Base-by-base conservation (phyloP, 2,113 vertebrate species). In the Atlantisia rogersi region DNA sequence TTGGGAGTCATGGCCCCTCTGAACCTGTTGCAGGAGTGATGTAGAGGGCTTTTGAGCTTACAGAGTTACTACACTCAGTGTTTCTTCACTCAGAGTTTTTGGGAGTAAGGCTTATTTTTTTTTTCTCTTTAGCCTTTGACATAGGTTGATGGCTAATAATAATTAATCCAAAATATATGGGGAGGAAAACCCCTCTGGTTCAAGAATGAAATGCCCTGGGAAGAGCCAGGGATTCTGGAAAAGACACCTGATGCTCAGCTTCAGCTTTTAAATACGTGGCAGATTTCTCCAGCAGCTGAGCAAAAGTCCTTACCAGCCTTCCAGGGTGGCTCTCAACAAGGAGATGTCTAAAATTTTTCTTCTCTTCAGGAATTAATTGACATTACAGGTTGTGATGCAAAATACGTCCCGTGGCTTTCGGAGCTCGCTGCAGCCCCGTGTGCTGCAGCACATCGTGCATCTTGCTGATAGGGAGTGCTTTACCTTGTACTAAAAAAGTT, bases 401-500 rank as follows among this genome's bases (percentile, higher is more conserved):
- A 10, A 20, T 31, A 6, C 22, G 50, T 39, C 19, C 59, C 5
- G 3, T 18, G 63, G 64, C 55, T 60, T 68, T 56, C 10, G 10
- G 74, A 83, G 48, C 80, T 74, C 40, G 1, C 32, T 52, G 17
- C 15, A 80, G 53, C 60, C 44, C 60, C 40, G 3, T 5, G 28
- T 40, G 1, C 32, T 52, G 17, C 15, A 80, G 53, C 60, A 32
- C 12, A 0, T 9, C 28, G 46, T 21, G 53, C 31, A 2, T 52
- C 48, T 86, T 86, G 37, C 80, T 93, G 64, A 26, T 21, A 44
- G 69, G 53, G 39, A 73, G 28, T 48, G 12, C 77, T 77, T 90
- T 48, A 56, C 73, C 84, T 76, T 82, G 29, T 53, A 7, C 32
- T 25, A 21, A 48, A 82, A 37, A 96, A 82, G 65, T 82, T 94